phyloP scores from a whole-genome alignment of 1,140 invertebrate genomes.

The Diorhabda carinulata region DNA sequence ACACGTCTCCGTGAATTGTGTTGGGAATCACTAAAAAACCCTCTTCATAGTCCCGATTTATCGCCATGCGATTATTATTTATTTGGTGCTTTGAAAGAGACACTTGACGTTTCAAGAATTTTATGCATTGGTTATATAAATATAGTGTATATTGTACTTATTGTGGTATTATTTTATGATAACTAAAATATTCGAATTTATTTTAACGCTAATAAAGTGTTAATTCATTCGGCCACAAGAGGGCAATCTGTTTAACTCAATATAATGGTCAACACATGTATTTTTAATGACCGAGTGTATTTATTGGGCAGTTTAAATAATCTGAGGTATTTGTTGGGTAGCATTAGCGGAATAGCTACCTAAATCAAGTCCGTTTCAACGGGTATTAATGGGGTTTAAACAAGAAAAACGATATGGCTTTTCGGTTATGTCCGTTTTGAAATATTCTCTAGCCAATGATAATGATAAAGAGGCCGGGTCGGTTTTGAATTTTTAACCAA shows the following conservation, averaged over 20 bases:
- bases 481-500: too few relatives aligned
- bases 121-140: too few relatives aligned
- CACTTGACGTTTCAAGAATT: too few relatives aligned
- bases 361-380: slow-evolving; percentile 16
- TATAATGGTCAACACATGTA: slow-evolving; percentile 19
- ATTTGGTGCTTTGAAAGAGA: too few relatives aligned
- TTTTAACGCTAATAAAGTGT: slow-evolving; percentile 8
- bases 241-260: slow-evolving; percentile 13
- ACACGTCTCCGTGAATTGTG: too few relatives aligned
- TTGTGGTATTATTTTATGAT: too few relatives aligned
- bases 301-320: slow-evolving; percentile 20
- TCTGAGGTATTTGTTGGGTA: slow-evolving; percentile 16
- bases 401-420: slow-evolving; percentile 18
- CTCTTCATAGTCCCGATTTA: too few relatives aligned
- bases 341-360: slow-evolving; percentile 2
- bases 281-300: slow-evolving; percentile 18
- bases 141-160: too few relatives aligned
- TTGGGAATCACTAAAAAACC: too few relatives aligned
- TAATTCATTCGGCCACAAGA: slow-evolving; percentile 13
- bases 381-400: slow-evolving; percentile 12
- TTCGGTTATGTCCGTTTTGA: neutral
- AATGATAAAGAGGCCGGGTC: too few relatives aligned
- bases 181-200: neutral
- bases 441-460: slow-evolving; percentile 3
- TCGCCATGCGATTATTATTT: too few relatives aligned